A percentile compares a stretch with the other conserved stretches of the same genome.
phyloP scores from a whole-genome alignment of 2,888 invertebrate genomes.

The Diaperis boleti region DNA sequence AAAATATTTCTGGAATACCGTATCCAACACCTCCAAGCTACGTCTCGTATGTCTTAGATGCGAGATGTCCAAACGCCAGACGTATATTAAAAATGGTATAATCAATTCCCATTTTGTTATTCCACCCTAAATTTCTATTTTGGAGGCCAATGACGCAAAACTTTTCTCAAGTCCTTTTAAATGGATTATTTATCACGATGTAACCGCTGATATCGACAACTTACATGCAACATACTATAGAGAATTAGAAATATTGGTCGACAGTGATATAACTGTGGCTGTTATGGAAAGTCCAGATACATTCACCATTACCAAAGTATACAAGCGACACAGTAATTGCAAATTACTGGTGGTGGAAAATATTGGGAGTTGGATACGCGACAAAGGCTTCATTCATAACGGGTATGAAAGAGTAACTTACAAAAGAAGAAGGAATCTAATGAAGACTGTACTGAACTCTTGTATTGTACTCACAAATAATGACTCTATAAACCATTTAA shows the following conservation, averaged over 20 bases:
- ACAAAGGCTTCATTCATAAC: constrained; percentile 38
- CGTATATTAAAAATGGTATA: constrained; percentile 54
- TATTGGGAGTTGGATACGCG: constrained; percentile 53
- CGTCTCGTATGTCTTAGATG: constrained; percentile 64
- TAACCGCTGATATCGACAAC: constrained; percentile 23
- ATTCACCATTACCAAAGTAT: constrained; percentile 51
- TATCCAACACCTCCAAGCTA: constrained; percentile 55
- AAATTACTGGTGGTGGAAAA: constrained; percentile 51
- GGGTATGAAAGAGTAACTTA: constrained; percentile 51
- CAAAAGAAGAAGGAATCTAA: constrained; percentile 67
- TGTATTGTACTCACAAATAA: constrained; percentile 73
- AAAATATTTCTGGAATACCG: constrained; percentile 35
- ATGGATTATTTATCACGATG: constrained; percentile 65
- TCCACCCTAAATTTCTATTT: constrained; percentile 3
- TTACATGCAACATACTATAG: constrained; percentile 42
- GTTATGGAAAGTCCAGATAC: constrained; percentile 60
- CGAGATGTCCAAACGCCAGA: constrained; percentile 61
- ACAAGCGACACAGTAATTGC: constrained; percentile 48
- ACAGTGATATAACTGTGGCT: constrained; percentile 69
- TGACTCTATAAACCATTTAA: constrained; percentile 71
- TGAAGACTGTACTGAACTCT: constrained; percentile 67
- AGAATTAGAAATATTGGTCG: constrained; percentile 61
- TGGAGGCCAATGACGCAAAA: constrained; percentile 63
- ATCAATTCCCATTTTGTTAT: constrained; percentile 3
- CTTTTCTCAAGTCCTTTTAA: constrained; percentile 69